phyloP scores from a whole-genome alignment of 1,140 invertebrate species.

The Atta colombica region DNA sequence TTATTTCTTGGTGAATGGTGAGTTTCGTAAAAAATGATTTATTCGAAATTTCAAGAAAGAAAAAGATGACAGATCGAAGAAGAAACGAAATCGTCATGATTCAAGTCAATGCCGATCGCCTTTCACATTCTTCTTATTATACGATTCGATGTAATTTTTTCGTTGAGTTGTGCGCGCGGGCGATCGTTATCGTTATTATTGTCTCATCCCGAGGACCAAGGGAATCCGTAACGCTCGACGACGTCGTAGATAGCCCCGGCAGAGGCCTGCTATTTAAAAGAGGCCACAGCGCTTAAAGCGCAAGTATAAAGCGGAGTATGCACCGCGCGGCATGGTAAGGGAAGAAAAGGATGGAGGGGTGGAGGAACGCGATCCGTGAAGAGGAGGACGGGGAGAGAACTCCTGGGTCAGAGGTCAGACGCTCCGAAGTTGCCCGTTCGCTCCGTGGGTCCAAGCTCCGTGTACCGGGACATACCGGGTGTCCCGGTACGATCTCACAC shows the following conservation, averaged over 20 bases:
- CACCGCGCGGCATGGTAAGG: constrained; percentile 56
- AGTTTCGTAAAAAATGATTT: not conserved
- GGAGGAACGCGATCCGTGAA: constrained; percentile 75
- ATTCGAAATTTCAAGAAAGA: not conserved
- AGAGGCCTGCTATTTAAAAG: constrained; percentile 80
- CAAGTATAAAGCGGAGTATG: constrained; percentile 79
- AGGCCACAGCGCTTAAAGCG: constrained; percentile 80
- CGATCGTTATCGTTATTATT: constrained; percentile 63
- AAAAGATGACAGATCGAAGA: not conserved
- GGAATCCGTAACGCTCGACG: constrained; percentile 68
- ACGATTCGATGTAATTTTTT: constrained; percentile 47
- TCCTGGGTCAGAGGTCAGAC: constrained; percentile 83
- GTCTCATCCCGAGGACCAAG: constrained; percentile 57
- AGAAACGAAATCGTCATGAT: constrained; percentile 15
- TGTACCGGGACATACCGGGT: constrained; percentile 72
- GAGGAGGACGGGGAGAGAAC: constrained; percentile 78
- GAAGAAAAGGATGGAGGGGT: constrained; percentile 44
- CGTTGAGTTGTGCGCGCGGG: constrained; percentile 18
- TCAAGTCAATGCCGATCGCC: constrained; percentile 39
- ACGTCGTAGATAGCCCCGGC: constrained; percentile 50
- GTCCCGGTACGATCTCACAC: constrained; percentile 38
- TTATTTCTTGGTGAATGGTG: not conserved
- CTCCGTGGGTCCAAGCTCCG: constrained; percentile 80
- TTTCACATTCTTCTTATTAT: constrained; percentile 50
- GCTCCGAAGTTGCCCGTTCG: constrained; percentile 82